Conservation (phyloP, 2,888 invertebrate species). For the Caenorhabditis afra region DNA sequence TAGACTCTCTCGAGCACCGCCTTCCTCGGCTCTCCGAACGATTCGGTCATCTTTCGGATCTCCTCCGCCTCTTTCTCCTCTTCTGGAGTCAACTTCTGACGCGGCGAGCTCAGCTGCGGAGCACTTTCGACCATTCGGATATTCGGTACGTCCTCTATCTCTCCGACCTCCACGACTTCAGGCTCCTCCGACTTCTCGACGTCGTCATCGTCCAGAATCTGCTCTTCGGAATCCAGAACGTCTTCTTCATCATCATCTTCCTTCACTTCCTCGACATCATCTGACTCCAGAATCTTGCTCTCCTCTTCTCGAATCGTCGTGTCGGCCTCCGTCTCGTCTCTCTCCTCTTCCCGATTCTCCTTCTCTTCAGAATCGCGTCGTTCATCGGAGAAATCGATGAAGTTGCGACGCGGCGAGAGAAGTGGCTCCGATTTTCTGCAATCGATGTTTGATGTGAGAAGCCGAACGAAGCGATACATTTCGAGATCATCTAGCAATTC, state of each 20-base stretch:
- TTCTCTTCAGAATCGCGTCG: conserved; percentile 30
- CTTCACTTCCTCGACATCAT: conserved; percentile 13
- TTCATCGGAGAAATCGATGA: conserved; percentile 15
- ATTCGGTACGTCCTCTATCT: not conserved
- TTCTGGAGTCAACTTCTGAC: conserved; percentile 24
- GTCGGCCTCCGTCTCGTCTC: conserved; percentile 32
- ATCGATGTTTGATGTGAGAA: not conserved
- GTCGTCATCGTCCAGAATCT: not conserved
- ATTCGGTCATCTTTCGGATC: conserved; percentile 55
- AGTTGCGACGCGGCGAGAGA: conserved; percentile 31
- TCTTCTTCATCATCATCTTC: conserved; percentile 2
- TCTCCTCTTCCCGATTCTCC: conserved; percentile 41
- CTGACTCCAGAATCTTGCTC: not conserved
- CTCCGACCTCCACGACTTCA: conserved; percentile 19
- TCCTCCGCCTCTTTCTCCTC: conserved; percentile 41
- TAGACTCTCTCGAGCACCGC: conserved; percentile 45
- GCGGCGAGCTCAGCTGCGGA: conserved; percentile 23
- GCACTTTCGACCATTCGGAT: conserved; percentile 36
- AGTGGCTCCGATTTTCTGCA: conserved; percentile 47
- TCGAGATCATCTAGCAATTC: conserved; percentile 45
- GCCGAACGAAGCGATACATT: not conserved
- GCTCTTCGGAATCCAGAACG: not conserved
- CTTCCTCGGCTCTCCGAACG: conserved; percentile 48
- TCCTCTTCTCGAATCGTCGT: conserved; percentile 48
- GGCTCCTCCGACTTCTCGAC: conserved; percentile 1